phyloP scores from a whole-genome alignment of 2,888 invertebrate species.

The Cotesia congregata region DNA sequence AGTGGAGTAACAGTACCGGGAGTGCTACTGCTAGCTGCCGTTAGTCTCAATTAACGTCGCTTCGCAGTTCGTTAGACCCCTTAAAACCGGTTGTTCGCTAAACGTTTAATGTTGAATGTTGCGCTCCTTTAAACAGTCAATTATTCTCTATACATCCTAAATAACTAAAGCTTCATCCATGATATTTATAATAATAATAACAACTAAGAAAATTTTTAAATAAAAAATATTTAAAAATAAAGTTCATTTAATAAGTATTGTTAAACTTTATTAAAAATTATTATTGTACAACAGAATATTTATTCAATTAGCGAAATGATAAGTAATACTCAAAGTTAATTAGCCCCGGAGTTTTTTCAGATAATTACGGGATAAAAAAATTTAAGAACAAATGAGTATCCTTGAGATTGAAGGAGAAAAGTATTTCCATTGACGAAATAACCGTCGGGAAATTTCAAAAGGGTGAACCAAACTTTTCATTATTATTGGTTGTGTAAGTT shows the following conservation, averaged over 20 bases:
- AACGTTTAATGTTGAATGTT: conserved; percentile 49
- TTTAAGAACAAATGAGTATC: conserved; percentile 18
- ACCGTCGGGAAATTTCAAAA: conserved; percentile 19
- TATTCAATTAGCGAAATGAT: not conserved
- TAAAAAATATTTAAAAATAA: no score
- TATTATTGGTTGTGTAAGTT: conserved; percentile 9
- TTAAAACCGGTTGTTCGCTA: conserved; percentile 56
- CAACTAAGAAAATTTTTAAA: no score
- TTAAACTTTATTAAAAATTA: not conserved
- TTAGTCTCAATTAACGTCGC: conserved; percentile 59
- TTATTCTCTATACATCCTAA: no score
- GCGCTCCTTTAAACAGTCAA: conserved; percentile 6
- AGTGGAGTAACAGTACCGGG: conserved; percentile 16
- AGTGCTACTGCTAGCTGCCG: not conserved
- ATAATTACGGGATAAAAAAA: conserved; percentile 30
- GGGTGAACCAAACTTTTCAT: conserved; percentile 4
- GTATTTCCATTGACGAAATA: conserved; percentile 22
- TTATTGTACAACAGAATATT: not conserved
- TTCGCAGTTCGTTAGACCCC: conserved; percentile 63
- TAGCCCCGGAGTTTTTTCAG: conserved; percentile 17
- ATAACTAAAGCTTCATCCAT: no score
- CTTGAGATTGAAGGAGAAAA: not conserved
- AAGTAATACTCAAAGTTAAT: not conserved
- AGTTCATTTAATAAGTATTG: no score
- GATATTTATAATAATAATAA: no score